Evolutionary conservation across 1,140 invertebrate species (phyloP).

Genomic region (Pogonomyrmex barbatus): DNA sequence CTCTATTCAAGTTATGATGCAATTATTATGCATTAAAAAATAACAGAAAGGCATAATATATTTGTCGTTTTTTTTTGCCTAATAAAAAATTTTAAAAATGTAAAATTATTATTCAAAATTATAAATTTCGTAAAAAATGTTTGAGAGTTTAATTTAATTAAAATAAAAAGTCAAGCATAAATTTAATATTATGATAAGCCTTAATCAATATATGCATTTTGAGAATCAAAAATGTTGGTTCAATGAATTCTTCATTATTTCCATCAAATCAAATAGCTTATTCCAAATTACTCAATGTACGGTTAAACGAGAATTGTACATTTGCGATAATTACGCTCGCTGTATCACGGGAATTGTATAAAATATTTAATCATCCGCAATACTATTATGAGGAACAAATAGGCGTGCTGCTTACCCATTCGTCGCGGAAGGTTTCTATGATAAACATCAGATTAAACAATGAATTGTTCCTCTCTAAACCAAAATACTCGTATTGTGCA

Average conservation of each 20-base stretch:
- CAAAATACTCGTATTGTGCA: neutral
- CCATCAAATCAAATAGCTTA: neutral
- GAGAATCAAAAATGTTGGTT: neutral
- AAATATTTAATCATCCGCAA: slow-evolving; percentile 49
- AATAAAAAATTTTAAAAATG: neutral
- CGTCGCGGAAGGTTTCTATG: slow-evolving; percentile 22
- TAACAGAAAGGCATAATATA: neutral
- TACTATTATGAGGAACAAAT: slow-evolving; percentile 32
- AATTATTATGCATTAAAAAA: neutral
- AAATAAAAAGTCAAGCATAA: neutral
- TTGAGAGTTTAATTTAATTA: neutral
- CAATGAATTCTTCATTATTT: slow-evolving; percentile 33
- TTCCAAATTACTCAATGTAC: slow-evolving; percentile 8
- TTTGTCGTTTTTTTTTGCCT: neutral
- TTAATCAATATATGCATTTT: neutral
- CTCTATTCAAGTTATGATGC: neutral
- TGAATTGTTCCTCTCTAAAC: neutral
- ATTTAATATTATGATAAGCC: neutral
- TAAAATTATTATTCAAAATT: neutral
- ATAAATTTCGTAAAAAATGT: neutral
- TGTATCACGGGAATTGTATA: slow-evolving; percentile 5
- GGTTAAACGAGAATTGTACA: slow-evolving; percentile 22
- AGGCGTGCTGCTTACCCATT: neutral
- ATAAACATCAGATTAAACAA: slow-evolving; percentile 17
- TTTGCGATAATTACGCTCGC: slow-evolving; percentile 25